phyloP scores from a whole-genome alignment of 2,797 vertebrate genomes.

The Varecia variegata region DNA sequence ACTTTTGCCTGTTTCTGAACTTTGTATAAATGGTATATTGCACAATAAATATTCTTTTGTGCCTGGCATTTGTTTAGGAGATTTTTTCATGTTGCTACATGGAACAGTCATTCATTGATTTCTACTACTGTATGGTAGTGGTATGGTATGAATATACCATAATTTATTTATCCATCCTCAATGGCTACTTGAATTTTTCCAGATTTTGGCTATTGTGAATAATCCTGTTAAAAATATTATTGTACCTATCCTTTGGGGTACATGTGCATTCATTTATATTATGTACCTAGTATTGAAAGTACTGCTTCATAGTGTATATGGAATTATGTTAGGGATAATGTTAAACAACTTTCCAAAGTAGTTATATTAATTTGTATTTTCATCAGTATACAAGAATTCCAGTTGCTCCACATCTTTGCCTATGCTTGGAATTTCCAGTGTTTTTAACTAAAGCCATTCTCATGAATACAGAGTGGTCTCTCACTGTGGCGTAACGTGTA shows the following conservation, averaged over 20 bases:
- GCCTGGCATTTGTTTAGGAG: neutral
- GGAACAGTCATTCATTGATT: neutral
- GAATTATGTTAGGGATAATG: neutral
- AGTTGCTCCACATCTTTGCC: neutral
- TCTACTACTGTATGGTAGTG: neutral
- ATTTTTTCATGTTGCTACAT: neutral
- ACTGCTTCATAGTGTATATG: neutral
- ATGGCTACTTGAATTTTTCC: neutral
- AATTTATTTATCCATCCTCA: neutral
- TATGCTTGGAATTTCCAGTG: neutral
- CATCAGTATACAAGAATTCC: neutral
- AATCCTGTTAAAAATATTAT: neutral
- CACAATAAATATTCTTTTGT: neutral
- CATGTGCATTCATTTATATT: neutral
- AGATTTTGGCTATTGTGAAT: neutral
- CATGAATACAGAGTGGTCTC: neutral
- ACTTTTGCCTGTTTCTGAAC: neutral
- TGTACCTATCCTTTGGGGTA: neutral
- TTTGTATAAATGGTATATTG: neutral
- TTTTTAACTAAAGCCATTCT: neutral
- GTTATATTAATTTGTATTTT: neutral
- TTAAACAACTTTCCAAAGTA: neutral
- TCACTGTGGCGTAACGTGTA: neutral
- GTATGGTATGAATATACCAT: neutral
- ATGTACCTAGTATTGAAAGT: neutral